Conservation (phyloP, 2,113 vertebrate species). For the Origma solitaria region DNA sequence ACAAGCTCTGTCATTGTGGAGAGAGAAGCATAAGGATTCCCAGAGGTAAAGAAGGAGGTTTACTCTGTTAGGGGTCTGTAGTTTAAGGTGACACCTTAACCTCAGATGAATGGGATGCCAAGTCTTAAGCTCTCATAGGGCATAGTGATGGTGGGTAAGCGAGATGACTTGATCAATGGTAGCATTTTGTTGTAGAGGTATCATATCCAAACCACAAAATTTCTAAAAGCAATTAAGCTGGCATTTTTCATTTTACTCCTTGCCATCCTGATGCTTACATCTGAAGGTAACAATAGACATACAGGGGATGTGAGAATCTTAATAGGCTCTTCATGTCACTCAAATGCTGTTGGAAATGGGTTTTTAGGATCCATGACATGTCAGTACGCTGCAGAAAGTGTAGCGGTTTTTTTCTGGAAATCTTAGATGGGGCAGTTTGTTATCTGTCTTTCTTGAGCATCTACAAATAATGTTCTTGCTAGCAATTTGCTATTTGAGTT, state of each 20-base stretch:
- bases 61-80: neutral
- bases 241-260: neutral
- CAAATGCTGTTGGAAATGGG: neutral
- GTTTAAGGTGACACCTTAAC: neutral
- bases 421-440: neutral
- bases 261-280: neutral
- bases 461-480: neutral
- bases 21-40: neutral
- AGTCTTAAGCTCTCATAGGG: neutral
- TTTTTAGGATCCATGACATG: neutral
- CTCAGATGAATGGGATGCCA: neutral
- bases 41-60: neutral
- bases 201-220: rapidly evolving
- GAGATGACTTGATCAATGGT: neutral
- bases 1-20: neutral
- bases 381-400: neutral
- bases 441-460: neutral
- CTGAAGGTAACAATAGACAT: neutral
- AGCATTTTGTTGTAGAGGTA: neutral
- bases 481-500: neutral
- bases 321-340: neutral
- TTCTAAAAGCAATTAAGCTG: neutral
- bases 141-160: neutral
- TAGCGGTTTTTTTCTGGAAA: neutral
- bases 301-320: neutral